Percentiles rank a stretch among this genome's conserved stretches.
These are phyloP conservation scores for Gallinago jamesoni DNA, from an alignment of 2,113 vertebrate species.

Conservation along the genomic window DNA sequence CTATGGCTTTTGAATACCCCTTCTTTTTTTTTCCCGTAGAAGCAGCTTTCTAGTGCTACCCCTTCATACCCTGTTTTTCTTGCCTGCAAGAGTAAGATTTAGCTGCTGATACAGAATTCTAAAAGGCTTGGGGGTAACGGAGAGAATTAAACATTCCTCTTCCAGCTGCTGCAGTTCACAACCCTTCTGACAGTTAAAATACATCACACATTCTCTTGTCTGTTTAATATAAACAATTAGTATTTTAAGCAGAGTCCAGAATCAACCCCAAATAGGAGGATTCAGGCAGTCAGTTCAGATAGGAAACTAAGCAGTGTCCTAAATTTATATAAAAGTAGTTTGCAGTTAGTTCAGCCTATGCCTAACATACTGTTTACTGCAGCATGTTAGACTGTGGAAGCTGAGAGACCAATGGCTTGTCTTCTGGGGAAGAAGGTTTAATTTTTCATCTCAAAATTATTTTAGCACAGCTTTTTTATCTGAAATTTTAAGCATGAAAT, in stretches of 20 bases:
- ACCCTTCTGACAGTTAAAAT: slow-evolving; percentile 80
- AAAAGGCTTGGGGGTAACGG: slow-evolving; percentile 32
- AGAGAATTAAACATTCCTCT: slow-evolving; percentile 61
- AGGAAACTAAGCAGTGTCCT: slow-evolving; percentile 70
- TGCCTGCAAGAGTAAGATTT: slow-evolving; percentile 19
- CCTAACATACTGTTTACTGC: not conserved
- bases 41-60: not conserved
- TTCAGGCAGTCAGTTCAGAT: slow-evolving; percentile 67
- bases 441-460: not conserved
- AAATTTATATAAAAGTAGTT: slow-evolving; percentile 59
- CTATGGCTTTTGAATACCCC: not conserved
- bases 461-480: not conserved
- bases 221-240: slow-evolving; percentile 78
- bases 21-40: not conserved
- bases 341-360: slow-evolving; percentile 6
- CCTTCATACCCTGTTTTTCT: not conserved
- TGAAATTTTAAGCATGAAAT: not conserved
- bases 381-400: not conserved
- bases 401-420: slow-evolving; percentile 27
- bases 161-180: slow-evolving; percentile 81
- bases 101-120: slow-evolving; percentile 48
- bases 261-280: slow-evolving; percentile 74
- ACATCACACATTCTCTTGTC: slow-evolving; percentile 81
- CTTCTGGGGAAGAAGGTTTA: not conserved
- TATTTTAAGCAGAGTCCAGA: slow-evolving; percentile 77